phyloP scores from a whole-genome alignment of 2,113 vertebrate species.

The Ivindomyrus marchei region DNA sequence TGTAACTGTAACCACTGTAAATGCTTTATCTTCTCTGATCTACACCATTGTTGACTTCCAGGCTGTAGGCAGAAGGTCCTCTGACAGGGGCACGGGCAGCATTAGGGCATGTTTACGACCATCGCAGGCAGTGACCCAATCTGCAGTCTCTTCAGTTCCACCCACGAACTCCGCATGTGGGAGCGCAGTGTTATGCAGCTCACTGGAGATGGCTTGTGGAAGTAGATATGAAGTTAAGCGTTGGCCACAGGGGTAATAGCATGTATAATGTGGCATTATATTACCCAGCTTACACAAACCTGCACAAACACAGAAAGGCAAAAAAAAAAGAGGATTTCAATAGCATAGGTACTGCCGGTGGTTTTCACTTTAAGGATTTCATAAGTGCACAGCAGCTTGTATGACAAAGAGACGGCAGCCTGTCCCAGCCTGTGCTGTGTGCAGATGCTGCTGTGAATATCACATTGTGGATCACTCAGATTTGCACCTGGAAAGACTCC shows the following conservation, averaged over 20 bases:
- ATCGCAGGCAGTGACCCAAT: not conserved
- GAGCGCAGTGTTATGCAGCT: not conserved
- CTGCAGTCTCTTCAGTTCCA: not conserved
- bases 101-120: not conserved
- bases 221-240: not conserved
- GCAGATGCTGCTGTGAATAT: not conserved
- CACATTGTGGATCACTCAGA: not conserved
- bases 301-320: not conserved
- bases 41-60: not conserved
- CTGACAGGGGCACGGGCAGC: not conserved
- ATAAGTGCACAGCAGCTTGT: not conserved
- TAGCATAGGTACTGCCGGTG: not conserved
- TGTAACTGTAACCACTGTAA: not conserved
- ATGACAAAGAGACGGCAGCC: not conserved
- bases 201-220: not conserved
- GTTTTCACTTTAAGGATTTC: not conserved
- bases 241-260: not conserved
- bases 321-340: not conserved
- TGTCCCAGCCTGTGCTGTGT: not conserved
- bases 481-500: not conserved
- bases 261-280: not conserved
- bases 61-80: not conserved
- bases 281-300: not conserved
- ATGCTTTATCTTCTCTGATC: not conserved
- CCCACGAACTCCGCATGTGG: not conserved